Evolutionary conservation across 1,140 invertebrate genomes (phyloP).

Genomic region (Ctenoplectra terminalis): DNA sequence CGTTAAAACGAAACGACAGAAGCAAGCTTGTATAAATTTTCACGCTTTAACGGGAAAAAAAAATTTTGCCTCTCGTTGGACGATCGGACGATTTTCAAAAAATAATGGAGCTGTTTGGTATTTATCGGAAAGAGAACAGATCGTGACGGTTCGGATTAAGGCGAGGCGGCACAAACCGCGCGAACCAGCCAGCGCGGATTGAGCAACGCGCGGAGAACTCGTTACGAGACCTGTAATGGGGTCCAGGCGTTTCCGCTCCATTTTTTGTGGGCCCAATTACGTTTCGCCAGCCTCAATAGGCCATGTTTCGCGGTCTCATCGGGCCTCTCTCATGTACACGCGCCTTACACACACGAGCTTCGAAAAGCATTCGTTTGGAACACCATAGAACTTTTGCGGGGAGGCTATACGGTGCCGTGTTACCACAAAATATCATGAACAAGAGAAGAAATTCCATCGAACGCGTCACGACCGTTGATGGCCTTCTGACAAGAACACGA

Average conservation of each 20-base stretch:
- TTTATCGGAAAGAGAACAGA: slow-evolving; percentile 37
- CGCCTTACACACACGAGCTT: background rate
- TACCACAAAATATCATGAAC: slow-evolving; percentile 3
- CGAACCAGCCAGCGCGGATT: slow-evolving; percentile 60
- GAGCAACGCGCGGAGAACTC: slow-evolving; percentile 64
- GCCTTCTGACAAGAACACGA: background rate
- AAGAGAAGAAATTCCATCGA: slow-evolving; percentile 15
- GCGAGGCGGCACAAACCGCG: slow-evolving; percentile 63
- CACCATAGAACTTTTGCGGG: slow-evolving; percentile 23
- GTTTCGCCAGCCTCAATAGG: slow-evolving; percentile 67
- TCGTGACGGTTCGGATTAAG: slow-evolving; percentile 66
- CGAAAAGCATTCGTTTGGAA: slow-evolving; percentile 33
- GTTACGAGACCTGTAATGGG: slow-evolving; percentile 71
- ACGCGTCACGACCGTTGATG: background rate
- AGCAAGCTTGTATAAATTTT: background rate
- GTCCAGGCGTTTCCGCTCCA: slow-evolving; percentile 76
- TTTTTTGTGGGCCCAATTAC: slow-evolving; percentile 77
- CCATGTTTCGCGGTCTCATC: slow-evolving; percentile 67
- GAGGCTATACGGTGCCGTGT: background rate
- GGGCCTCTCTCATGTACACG: slow-evolving; percentile 28
- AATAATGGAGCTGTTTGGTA: slow-evolving; percentile 36
- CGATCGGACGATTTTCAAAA: background rate
- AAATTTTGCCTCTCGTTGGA: no score
- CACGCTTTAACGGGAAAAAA: background rate
- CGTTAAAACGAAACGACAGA: background rate